Base-by-base conservation (phyloP, 2,797 vertebrate genomes). In the Gastrophryne carolinensis region DNA sequence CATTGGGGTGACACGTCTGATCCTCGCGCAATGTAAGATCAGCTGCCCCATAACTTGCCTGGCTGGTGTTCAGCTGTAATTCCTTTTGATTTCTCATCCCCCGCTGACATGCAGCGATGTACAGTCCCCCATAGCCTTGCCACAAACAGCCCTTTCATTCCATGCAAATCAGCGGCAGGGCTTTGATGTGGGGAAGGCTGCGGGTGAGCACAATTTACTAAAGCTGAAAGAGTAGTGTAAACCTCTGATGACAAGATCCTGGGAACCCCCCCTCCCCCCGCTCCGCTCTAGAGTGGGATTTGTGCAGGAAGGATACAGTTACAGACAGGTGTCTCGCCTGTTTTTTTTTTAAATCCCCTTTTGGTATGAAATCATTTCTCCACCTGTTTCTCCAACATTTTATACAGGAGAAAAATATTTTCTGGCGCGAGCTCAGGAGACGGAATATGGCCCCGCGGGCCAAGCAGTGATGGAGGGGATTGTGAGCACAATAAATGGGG, bases 281-380 rank as follows among this genome's bases (percentile, higher is more conserved):
- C 56, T 54, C 12, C 52, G 70, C 63, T 69, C 70, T 50, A 76
- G 53, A 47, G 27, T 19, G 57, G 53, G 57, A 76, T 76, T 74
- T 76, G 66, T 53, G 35, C 21, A 63, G 73, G 65, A 76, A 76
- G 57, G 74, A 76, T 76, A 65, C 47, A 10, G 27, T 76, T 76
- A 70, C 74, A 70, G 74, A 76, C 74, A 76, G 74, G 74, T 76
- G 74, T 76, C 63, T 56, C 41, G 34, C 34, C 57, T 19, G 21
- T 60, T 32, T 68, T 67, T 32, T 68, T 67, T 68, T 75, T 68
- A 52, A 73, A 72, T 26, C 35, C 66, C 64, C 35, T 62, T 76
- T 76, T 70, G 47, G 56, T 63, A 69, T 70, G 54, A 70, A 76
- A 76, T 63, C 26, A 23, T 63, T 73, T 69, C 47, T 41, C 74